Evolutionary conservation across 2,797 vertebrate genomes (phyloP), one percentile per base, ranked within the genome.

Genomic region (Anguilla obscura): DNA sequence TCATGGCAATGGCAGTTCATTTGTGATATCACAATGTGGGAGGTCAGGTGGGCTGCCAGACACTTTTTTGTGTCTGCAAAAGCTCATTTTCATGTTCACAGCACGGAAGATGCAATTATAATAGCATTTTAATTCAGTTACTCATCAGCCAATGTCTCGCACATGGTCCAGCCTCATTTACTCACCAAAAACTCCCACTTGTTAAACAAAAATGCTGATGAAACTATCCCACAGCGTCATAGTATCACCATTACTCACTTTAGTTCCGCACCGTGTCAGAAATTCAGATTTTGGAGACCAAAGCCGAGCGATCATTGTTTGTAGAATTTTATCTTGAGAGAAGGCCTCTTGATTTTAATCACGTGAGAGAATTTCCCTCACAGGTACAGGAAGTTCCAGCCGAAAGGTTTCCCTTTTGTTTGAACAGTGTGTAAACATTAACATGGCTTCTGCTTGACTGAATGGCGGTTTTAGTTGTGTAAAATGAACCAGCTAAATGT

Each of bases 81-180:
- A 14, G 71, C 33, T 33, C 9, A 18, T n/a, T 27, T 69, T 27
- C 24, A 69, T n/a, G 1, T n/a, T 69, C 24, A 6, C 63, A 69
- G 63, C 63, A 69, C 0, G 4, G 12, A 4, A 40, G 16, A 45
- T 86, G 58, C 66, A 36, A 80, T 48, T 24, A 63, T 71, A 86
- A 86, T 45, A 33, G n/a, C 36, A 86, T 86, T 71, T 86, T 86
- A 50, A 86, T 86, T 63, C n/a, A n/a, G 36, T 71, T 71, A 71
- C 36, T 86, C 85, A 86, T 71, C 63, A 71, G 60, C 36, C 33
- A 48, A 33, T 18, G 76, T 80, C 76, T 45, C 10, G 74, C 74
- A 79, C 33, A 21, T 0, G 36, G 16, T 79, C 16, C 40, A 21
- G 36, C 40, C 18, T 69, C 36, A 40, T 80, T 80, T 80, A 80